Percentiles rank a stretch among this genome's conserved stretches.
Conservation (phyloP, 1,140 invertebrate species). For the Oryctes rhinoceros region DNA sequence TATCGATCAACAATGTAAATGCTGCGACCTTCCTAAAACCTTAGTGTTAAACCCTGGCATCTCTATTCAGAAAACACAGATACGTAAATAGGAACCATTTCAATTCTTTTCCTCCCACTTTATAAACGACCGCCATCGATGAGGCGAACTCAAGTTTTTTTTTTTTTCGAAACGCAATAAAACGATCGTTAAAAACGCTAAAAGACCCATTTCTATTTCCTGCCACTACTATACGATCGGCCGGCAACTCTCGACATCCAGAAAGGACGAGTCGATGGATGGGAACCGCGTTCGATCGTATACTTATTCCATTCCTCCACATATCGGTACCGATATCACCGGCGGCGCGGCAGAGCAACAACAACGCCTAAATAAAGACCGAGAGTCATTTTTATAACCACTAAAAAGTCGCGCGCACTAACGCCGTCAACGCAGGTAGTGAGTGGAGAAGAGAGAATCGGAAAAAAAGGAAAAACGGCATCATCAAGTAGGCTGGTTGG, state of each 20-base stretch:
- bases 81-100: neutral
- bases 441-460: neutral
- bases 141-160: neutral
- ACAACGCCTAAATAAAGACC: slow-evolving; percentile 16
- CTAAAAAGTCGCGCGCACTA: slow-evolving; percentile 11
- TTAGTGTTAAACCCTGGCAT: neutral
- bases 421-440: neutral
- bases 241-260: neutral
- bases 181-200: slow-evolving; percentile 30
- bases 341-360: neutral
- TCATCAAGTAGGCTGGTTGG: slow-evolving; percentile 9
- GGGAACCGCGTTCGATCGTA: neutral
- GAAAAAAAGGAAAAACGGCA: neutral
- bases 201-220: slow-evolving; percentile 27
- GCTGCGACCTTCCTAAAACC: too few relatives aligned
- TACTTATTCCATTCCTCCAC: neutral
- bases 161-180: slow-evolving; percentile 16
- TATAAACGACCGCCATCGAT: slow-evolving; percentile 15
- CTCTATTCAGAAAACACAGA: neutral
- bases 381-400: slow-evolving; percentile 22
- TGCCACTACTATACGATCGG: neutral
- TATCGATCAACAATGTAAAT: too few relatives aligned
- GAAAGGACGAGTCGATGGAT: neutral
- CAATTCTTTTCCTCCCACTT: neutral
- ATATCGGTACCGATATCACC: neutral